Conservation (phyloP, 2,113 vertebrate species). For the Tachuris rubrigastra region DNA sequence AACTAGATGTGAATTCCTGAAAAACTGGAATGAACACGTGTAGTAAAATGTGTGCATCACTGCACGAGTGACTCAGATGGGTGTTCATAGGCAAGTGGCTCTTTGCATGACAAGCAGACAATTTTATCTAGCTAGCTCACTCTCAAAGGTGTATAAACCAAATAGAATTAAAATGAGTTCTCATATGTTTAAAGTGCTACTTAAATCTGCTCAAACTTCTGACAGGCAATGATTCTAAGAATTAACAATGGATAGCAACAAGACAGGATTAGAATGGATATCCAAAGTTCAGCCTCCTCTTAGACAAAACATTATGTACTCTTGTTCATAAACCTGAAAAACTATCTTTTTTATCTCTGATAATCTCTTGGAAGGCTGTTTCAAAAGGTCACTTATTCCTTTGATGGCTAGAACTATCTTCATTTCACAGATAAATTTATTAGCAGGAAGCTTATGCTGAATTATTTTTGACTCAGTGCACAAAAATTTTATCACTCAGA, state of each 20-base stretch:
- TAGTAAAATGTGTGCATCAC: not conserved
- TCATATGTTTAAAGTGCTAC: not conserved
- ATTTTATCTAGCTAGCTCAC: not conserved
- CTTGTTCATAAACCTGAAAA: not conserved
- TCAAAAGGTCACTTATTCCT: not conserved
- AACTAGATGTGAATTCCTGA: not conserved
- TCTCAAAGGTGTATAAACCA: not conserved
- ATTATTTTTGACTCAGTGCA: not conserved
- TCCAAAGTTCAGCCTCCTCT: not conserved
- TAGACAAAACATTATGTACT: not conserved
- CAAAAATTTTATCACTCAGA: not conserved
- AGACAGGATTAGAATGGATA: not conserved
- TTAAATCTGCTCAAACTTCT: not conserved
- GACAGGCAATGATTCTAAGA: not conserved
- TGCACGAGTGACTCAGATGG: not conserved
- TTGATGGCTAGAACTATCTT: not conserved
- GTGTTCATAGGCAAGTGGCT: not conserved
- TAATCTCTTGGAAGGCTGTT: constrained; percentile 10
- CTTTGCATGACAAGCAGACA: not conserved
- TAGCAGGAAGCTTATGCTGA: not conserved
- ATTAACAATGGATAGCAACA: not conserved
- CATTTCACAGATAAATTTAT: not conserved
- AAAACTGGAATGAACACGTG: not conserved
- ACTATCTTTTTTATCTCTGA: not conserved
- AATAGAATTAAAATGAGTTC: not conserved